These are phyloP conservation scores for Halesus radiatus DNA, from an alignment of 1,140 invertebrate genomes.

Conservation along the genomic window DNA sequence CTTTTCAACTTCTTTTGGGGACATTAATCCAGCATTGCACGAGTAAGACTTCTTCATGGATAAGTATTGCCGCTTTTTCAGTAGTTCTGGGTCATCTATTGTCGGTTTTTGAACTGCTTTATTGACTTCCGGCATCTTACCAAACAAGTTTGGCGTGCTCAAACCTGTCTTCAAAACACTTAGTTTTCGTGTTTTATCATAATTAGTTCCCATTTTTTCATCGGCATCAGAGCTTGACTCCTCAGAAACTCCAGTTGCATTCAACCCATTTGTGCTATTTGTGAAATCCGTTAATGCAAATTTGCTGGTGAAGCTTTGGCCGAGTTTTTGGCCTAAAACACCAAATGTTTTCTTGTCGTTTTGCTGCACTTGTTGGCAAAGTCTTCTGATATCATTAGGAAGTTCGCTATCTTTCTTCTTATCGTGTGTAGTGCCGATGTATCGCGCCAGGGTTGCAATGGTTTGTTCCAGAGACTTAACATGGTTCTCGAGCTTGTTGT, in stretches of 20 bases:
- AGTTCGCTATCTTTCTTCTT: constrained; percentile 60
- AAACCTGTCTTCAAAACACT: constrained; percentile 62
- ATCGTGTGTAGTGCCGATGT: constrained; percentile 62
- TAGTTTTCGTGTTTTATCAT: constrained; percentile 60
- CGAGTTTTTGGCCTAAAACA: constrained; percentile 59
- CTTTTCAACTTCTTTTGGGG: constrained; percentile 50
- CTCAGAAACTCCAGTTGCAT: constrained; percentile 42
- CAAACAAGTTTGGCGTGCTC: constrained; percentile 66
- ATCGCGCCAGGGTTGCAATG: constrained; percentile 62
- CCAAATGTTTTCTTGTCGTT: constrained; percentile 57
- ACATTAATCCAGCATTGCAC: constrained; percentile 66
- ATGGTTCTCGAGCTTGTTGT: constrained; percentile 62
- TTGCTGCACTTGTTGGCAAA: constrained; percentile 63
- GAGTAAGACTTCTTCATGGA: constrained; percentile 68
- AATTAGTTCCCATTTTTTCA: constrained; percentile 58
- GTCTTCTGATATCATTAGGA: constrained; percentile 64
- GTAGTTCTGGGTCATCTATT: constrained; percentile 44
- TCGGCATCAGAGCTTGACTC: constrained; percentile 51
- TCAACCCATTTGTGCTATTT: not conserved
- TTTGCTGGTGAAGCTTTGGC: constrained; percentile 65
- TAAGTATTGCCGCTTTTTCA: constrained; percentile 63
- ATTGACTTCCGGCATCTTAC: constrained; percentile 60
- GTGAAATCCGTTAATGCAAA: constrained; percentile 63
- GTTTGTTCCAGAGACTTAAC: constrained; percentile 67
- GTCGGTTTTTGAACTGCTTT: constrained; percentile 59